Conservation (phyloP, 2,797 vertebrate species). For the Melanotaenia pygmaea region DNA sequence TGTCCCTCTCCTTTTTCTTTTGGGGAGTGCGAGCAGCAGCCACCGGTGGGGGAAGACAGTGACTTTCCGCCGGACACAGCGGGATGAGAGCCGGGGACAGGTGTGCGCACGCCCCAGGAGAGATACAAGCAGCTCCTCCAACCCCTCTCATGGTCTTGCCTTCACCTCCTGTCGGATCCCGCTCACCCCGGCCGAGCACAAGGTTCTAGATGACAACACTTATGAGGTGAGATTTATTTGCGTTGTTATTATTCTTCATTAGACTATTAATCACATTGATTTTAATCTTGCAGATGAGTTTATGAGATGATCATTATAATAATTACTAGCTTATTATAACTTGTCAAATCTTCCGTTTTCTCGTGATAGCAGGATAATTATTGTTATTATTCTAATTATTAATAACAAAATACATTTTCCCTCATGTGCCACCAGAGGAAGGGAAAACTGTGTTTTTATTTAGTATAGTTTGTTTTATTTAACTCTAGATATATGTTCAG, state of each 20-base stretch:
- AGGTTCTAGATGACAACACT: constrained; percentile 73
- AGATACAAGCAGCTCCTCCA: constrained; percentile 42
- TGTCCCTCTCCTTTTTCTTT: constrained; percentile 23
- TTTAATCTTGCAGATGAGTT: too few species aligned
- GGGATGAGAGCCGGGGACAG: constrained; percentile 18
- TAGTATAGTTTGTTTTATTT: neutral
- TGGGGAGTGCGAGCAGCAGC: constrained; percentile 30
- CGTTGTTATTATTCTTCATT: neutral
- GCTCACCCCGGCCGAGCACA: constrained; percentile 65
- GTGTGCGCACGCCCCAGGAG: constrained; percentile 51
- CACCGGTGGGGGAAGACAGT: constrained; percentile 28
- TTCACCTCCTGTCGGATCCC: constrained; percentile 67
- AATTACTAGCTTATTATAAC: too few species aligned
- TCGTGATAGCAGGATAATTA: too few species aligned
- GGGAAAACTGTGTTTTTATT: neutral
- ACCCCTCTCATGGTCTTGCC: constrained; percentile 37
- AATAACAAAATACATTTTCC: neutral
- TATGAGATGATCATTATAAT: too few species aligned
- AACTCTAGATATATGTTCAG: neutral
- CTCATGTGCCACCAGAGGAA: neutral
- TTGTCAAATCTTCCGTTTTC: too few species aligned
- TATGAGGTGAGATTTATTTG: constrained; percentile 72
- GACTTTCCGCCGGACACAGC: constrained; percentile 53
- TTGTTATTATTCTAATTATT: neutral
- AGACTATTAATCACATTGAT: neutral